These are phyloP conservation scores for Varecia variegata DNA, from an alignment of 2,797 vertebrate species.

Conservation along the genomic window DNA sequence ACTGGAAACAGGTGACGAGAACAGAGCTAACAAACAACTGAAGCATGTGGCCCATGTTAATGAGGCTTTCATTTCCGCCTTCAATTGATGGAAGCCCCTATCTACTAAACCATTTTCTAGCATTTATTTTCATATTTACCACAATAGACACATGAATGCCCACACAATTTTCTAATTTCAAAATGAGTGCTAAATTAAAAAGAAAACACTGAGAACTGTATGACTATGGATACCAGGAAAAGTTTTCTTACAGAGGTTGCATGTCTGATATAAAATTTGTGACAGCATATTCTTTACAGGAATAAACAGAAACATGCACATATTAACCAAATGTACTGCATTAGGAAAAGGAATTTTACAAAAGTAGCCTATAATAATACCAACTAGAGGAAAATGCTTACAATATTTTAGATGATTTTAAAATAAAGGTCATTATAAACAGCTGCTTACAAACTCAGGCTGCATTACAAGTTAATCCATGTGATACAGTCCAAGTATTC, in stretches of 20 bases:
- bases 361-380: not conserved
- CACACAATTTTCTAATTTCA: constrained; percentile 34
- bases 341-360: not conserved
- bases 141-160: not conserved
- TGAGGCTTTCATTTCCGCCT: not conserved
- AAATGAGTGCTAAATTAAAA: constrained; percentile 10
- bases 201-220: not conserved
- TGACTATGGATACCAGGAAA: not conserved
- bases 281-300: constrained; percentile 8
- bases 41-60: not conserved
- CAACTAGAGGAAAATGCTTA: constrained; percentile 21
- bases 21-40: not conserved
- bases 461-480: constrained; percentile 31
- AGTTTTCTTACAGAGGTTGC: not conserved
- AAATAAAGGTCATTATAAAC: constrained; percentile 31
- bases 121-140: not conserved
- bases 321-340: not conserved
- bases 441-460: not conserved
- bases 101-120: not conserved
- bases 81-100: not conserved
- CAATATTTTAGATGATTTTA: constrained; percentile 42
- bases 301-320: not conserved
- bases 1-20: not conserved
- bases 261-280: not conserved
- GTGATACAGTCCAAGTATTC: not conserved